phyloP scores from a whole-genome alignment of 2,888 invertebrate genomes.

The Chloroclysta siterata region DNA sequence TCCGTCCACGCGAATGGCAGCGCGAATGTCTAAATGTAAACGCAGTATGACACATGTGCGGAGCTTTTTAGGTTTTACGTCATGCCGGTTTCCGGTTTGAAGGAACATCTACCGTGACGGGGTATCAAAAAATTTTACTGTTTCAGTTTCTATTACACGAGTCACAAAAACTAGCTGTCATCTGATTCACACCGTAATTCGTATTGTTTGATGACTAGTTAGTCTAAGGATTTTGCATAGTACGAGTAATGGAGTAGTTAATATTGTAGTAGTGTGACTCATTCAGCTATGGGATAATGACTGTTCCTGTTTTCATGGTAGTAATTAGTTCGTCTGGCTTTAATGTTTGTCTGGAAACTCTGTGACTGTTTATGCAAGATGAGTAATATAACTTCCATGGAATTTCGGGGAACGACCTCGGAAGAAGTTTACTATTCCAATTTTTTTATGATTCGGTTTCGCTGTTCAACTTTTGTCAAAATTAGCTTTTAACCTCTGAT shows the following conservation, averaged over 20 bases:
- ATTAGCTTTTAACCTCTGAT: background rate
- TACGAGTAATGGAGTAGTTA: conserved; percentile 44
- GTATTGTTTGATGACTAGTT: conserved; percentile 62
- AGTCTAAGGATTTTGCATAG: background rate
- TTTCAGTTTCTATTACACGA: no score
- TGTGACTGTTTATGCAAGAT: conserved; percentile 17
- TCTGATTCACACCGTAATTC: conserved; percentile 56
- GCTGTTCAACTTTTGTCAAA: background rate
- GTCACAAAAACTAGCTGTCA: conserved; percentile 36
- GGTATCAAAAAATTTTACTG: no score
- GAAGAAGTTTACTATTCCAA: background rate
- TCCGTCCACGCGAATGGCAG: no score
- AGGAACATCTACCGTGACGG: no score
- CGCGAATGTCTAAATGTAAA: no score
- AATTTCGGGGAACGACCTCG: conserved; percentile 2
- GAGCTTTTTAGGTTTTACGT: no score
- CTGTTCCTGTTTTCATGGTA: conserved; percentile 34
- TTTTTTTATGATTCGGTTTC: background rate
- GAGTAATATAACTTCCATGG: conserved; percentile 20
- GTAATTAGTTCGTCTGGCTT: conserved; percentile 38
- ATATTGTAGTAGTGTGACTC: conserved; percentile 32
- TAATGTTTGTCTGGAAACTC: conserved; percentile 38
- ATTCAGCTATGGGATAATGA: conserved; percentile 36
- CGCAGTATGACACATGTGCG: no score
- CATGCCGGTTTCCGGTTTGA: no score